Conservation (phyloP, 92 coral and sea anemone genomes). For the Parazoanthus swiftii region DNA sequence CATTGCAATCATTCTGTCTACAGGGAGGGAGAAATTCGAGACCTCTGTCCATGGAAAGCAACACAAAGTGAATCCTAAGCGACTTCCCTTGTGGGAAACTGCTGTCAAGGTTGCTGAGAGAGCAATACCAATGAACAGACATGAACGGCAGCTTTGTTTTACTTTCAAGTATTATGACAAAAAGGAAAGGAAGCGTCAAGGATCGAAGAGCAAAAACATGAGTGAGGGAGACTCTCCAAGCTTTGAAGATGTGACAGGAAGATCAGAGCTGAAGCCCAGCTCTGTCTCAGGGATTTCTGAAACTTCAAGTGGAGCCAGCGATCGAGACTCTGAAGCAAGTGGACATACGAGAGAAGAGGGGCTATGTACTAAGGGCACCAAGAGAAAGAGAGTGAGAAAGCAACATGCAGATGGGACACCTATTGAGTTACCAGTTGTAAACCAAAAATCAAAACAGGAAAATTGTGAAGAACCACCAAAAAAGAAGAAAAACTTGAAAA, state of each 20-base stretch:
- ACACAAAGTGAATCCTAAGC: conserved; percentile 75
- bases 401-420: conserved; percentile 41
- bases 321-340: conserved; percentile 5
- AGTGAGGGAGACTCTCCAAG: conserved; percentile 33
- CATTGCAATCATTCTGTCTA: background rate
- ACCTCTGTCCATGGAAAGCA: conserved; percentile 79
- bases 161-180: conserved; percentile 86
- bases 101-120: conserved; percentile 95
- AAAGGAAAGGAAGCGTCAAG: conserved; percentile 53
- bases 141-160: conserved; percentile 90
- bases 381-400: conserved; percentile 35
- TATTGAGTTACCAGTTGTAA: conserved; percentile 21
- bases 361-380: background rate
- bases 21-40: conserved; percentile 88
- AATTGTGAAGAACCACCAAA: conserved; percentile 42
- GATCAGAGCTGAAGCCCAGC: background rate
- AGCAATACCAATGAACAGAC: conserved; percentile 91
- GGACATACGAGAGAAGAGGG: background rate
- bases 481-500: conserved; percentile 25
- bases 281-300: conserved; percentile 10
- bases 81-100: conserved; percentile 80
- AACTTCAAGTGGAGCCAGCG: conserved; percentile 20
- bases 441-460: conserved; percentile 16
- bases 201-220: conserved; percentile 51
- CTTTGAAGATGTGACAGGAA: conserved; percentile 26